A percentile compares a stretch with the other conserved stretches of the same genome.
These are phyloP conservation scores for Brachystomella parvula DNA, from an alignment of 1,140 invertebrate genomes.

Conservation along the genomic window DNA sequence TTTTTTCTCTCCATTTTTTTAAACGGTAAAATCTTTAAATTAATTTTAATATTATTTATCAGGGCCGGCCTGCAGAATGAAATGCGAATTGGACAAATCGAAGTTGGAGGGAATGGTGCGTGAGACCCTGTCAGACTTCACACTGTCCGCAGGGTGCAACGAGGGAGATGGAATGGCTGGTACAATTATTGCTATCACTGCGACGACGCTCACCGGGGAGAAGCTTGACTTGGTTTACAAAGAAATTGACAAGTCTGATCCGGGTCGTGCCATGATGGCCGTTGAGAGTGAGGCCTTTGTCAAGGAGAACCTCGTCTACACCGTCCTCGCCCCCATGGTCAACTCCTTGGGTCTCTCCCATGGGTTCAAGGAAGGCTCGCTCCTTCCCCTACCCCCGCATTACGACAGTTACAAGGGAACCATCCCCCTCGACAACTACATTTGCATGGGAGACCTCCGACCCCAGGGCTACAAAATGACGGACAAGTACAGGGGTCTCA, in stretches of 20 bases:
- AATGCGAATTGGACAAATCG: not conserved
- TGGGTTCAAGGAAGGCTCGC: not conserved
- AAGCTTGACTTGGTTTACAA: not conserved
- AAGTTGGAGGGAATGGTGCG: conserved; percentile 14
- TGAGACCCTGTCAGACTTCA: conserved; percentile 14
- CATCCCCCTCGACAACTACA: conserved; percentile 12
- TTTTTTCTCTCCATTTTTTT: too few relatives aligned
- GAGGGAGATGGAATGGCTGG: conserved; percentile 3
- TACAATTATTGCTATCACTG: not conserved
- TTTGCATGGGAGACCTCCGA: conserved; percentile 27
- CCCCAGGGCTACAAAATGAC: conserved; percentile 26
- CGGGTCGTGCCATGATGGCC: not conserved
- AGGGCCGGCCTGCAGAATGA: not conserved
- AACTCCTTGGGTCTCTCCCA: not conserved
- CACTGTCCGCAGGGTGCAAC: not conserved
- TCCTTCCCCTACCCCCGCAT: conserved; percentile 9
- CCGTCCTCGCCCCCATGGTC: not conserved
- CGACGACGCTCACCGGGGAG: not conserved
- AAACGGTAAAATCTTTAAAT: too few relatives aligned
- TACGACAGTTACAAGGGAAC: not conserved
- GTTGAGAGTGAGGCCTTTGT: not conserved
- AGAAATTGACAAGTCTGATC: not conserved
- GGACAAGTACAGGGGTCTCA: conserved; percentile 22
- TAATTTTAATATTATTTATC: too few relatives aligned
- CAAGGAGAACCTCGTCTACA: conserved; percentile 11